phyloP scores from a whole-genome alignment of 1,140 invertebrate species.

The Drosophila asahinai region DNA sequence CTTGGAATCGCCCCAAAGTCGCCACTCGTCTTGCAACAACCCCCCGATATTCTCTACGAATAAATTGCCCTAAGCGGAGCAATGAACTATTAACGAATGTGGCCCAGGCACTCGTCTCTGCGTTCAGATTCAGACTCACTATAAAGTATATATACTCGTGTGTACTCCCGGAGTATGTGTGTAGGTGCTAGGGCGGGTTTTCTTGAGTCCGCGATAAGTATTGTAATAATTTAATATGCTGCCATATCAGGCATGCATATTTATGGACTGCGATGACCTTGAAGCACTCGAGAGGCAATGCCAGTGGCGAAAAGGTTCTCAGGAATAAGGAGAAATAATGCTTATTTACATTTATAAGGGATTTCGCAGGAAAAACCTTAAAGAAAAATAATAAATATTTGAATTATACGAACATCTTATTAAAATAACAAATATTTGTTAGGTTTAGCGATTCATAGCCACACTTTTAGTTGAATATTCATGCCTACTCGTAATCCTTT shows the following conservation, averaged over 20 bases:
- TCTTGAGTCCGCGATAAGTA: slow-evolving; percentile 27
- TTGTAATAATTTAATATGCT: slow-evolving; percentile 37
- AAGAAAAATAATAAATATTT: too few species aligned
- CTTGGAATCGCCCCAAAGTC: slow-evolving; percentile 52
- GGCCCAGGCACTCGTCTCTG: slow-evolving; percentile 43
- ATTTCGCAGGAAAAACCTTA: background rate
- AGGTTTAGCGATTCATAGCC: too few species aligned
- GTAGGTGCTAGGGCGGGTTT: slow-evolving; percentile 38
- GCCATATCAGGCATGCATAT: slow-evolving; percentile 43
- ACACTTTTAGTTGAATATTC: too few species aligned
- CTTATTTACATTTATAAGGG: background rate
- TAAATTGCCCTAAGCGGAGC: slow-evolving; percentile 63
- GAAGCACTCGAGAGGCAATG: background rate
- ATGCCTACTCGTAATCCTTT: background rate
- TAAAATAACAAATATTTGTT: too few species aligned
- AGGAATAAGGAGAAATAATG: slow-evolving; percentile 4
- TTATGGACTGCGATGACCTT: slow-evolving; percentile 41
- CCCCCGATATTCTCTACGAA: slow-evolving; percentile 31
- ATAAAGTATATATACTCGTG: background rate
- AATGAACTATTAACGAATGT: slow-evolving; percentile 80
- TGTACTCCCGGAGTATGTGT: slow-evolving; percentile 11
- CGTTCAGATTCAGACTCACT: slow-evolving; percentile 35
- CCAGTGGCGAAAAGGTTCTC: slow-evolving; percentile 20
- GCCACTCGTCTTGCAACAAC: slow-evolving; percentile 38
- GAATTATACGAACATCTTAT: too few species aligned